Evolutionary conservation across 2,113 vertebrate genomes (phyloP).

Genomic region (Lepus europaeus): DNA sequence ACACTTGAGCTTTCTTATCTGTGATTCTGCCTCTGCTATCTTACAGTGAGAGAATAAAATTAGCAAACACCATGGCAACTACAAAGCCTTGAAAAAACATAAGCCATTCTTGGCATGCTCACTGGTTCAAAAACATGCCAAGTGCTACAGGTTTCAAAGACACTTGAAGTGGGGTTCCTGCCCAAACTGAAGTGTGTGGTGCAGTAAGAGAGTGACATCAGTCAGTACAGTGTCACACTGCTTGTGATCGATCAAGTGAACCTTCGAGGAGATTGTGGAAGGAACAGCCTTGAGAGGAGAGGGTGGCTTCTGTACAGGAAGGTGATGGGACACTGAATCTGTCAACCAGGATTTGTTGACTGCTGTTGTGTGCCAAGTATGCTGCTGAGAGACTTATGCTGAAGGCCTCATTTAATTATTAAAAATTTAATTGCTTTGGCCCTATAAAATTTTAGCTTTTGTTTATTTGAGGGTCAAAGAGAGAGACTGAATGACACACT

Average conservation of each 20-base stretch:
- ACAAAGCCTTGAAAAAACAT: neutral
- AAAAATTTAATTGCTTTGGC: neutral
- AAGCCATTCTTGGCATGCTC: neutral
- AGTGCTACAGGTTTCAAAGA: neutral
- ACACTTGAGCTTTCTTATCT: neutral
- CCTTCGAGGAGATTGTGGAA: neutral
- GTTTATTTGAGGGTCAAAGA: too few species aligned
- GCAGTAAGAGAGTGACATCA: neutral
- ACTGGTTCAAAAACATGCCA: neutral
- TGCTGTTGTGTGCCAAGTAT: neutral
- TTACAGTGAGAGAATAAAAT: neutral
- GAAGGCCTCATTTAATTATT: conserved; percentile 40
- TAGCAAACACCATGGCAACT: neutral
- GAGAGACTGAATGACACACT: too few species aligned
- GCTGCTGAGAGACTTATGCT: neutral
- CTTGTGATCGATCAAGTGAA: neutral
- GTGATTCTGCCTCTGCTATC: neutral
- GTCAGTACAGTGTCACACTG: neutral
- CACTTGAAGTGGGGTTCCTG: neutral
- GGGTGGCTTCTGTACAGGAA: neutral
- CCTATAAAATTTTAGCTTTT: neutral
- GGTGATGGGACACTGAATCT: neutral
- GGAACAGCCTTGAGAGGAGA: neutral
- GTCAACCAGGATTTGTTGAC: neutral
- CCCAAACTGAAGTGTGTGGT: neutral